phyloP scores from a whole-genome alignment of 2,888 invertebrate species.

The Phyto melanocephala region DNA sequence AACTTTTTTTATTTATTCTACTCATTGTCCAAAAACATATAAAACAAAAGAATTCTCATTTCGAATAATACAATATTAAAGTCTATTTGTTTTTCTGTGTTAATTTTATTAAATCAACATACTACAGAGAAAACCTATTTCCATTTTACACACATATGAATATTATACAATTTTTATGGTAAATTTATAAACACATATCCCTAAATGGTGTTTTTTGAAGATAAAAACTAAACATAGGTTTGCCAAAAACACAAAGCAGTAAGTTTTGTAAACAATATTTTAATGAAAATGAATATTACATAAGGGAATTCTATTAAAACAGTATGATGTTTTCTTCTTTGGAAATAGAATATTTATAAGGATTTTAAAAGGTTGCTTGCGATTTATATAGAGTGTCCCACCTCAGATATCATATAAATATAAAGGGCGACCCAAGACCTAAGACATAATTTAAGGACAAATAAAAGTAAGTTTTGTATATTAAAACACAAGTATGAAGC shows the following conservation, averaged over 20 bases:
- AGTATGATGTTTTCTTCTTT: too few relatives aligned
- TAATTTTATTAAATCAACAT: background rate
- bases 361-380: too few relatives aligned
- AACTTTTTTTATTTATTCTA: background rate
- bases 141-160: background rate
- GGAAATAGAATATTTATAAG: too few relatives aligned
- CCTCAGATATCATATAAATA: too few relatives aligned
- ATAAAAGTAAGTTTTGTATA: too few relatives aligned
- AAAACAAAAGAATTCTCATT: background rate
- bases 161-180: background rate
- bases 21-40: background rate
- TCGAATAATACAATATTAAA: conserved; percentile 10
- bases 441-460: too few relatives aligned
- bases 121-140: background rate
- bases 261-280: background rate
- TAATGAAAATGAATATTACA: background rate
- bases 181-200: background rate
- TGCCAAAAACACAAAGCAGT: background rate
- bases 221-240: background rate
- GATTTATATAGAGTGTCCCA: too few relatives aligned
- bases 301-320: background rate
- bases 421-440: too few relatives aligned
- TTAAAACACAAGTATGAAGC: too few relatives aligned
- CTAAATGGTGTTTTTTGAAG: background rate
- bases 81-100: too few relatives aligned